Evolutionary conservation across 1,140 invertebrate genomes (phyloP).

Genomic region (Neodiprion virginianus): DNA sequence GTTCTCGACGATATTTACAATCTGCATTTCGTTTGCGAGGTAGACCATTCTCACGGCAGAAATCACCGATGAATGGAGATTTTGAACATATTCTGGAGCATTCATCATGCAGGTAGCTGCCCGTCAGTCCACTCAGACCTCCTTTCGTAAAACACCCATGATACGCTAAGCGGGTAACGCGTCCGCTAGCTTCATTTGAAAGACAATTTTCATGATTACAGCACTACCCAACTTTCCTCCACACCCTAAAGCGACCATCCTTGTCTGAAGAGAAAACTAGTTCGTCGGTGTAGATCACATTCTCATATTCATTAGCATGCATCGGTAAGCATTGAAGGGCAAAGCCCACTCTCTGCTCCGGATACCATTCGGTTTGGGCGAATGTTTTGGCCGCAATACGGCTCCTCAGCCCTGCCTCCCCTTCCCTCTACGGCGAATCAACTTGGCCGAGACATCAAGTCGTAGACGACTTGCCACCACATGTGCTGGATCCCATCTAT

Average conservation of each 20-base stretch:
- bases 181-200: constrained; percentile 8
- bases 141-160: constrained; percentile 30
- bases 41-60: constrained; percentile 22
- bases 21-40: neutral
- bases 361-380: neutral
- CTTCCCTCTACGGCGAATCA: neutral
- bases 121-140: constrained; percentile 27
- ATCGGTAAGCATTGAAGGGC: neutral
- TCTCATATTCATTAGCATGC: constrained; percentile 15
- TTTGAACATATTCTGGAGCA: constrained; percentile 15
- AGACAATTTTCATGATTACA: constrained; percentile 12
- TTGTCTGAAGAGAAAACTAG: constrained; percentile 25
- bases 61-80: constrained; percentile 23
- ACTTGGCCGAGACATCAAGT: neutral
- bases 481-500: neutral
- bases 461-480: neutral
- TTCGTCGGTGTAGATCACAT: constrained; percentile 22
- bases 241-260: constrained; percentile 12
- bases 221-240: neutral
- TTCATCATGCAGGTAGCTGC: constrained; percentile 26
- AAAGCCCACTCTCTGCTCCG: neutral
- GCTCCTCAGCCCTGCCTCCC: neutral
- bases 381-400: neutral
- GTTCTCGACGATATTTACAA: constrained; percentile 9
- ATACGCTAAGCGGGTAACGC: constrained; percentile 20